phyloP scores from a whole-genome alignment of 1,140 invertebrate genomes.

The Marisa cornuarietis region DNA sequence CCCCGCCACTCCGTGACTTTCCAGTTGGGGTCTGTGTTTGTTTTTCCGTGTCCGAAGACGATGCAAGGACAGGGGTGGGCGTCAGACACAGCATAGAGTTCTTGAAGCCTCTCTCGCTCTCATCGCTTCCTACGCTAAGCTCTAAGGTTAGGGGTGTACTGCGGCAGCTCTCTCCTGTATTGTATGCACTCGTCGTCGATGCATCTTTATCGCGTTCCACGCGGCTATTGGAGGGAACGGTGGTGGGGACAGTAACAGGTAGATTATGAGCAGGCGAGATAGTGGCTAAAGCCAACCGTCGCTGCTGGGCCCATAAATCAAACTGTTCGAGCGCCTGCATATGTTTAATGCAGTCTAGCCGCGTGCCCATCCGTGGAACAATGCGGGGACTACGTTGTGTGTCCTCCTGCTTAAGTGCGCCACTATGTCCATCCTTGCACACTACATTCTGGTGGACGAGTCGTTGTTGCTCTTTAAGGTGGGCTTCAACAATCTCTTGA shows the following conservation, averaged over 20 bases:
- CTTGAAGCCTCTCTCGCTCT: slow-evolving; percentile 55
- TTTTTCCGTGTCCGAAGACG: slow-evolving; percentile 59
- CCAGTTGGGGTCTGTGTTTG: slow-evolving; percentile 60
- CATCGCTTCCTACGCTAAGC: slow-evolving; percentile 67
- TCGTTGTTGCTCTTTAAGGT: slow-evolving; percentile 45
- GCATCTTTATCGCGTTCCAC: slow-evolving; percentile 48
- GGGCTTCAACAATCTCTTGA: slow-evolving; percentile 61
- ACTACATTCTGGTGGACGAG: slow-evolving; percentile 10
- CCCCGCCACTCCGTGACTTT: slow-evolving; percentile 14
- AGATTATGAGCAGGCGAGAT: neutral
- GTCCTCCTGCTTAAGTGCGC: slow-evolving; percentile 19
- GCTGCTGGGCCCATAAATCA: slow-evolving; percentile 22
- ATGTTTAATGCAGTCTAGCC: slow-evolving; percentile 63
- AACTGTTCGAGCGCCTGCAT: slow-evolving; percentile 41
- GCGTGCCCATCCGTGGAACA: slow-evolving; percentile 69
- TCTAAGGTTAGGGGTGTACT: slow-evolving; percentile 74
- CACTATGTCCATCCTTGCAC: neutral
- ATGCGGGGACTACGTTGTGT: slow-evolving; percentile 57
- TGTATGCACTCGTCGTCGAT: slow-evolving; percentile 72
- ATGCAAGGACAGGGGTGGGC: slow-evolving; percentile 39
- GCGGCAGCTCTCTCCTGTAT: slow-evolving; percentile 79
- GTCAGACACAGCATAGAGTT: slow-evolving; percentile 63
- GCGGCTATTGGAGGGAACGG: slow-evolving; percentile 24
- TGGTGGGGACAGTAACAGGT: slow-evolving; percentile 10
- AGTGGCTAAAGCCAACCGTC: slow-evolving; percentile 15